Conservation (phyloP, 1,140 invertebrate species). For the Pissodes strobi region DNA sequence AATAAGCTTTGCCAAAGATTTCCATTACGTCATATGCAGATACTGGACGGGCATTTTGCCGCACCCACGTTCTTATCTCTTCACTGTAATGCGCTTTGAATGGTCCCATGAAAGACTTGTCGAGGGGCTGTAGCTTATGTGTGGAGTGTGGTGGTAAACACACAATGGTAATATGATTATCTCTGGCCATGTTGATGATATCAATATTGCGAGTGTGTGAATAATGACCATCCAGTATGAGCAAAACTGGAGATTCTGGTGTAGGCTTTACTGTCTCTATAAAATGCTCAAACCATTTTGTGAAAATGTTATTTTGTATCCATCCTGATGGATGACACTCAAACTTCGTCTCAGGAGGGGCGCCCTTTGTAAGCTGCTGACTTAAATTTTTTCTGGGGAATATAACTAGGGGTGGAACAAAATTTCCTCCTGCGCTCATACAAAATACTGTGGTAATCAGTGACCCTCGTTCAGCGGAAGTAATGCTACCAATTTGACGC, state of each 20-base stretch:
- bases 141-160: constrained; percentile 49
- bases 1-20: too few species aligned
- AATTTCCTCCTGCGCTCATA: constrained; percentile 48
- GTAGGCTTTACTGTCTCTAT: constrained; percentile 19
- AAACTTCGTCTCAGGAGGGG: constrained; percentile 40
- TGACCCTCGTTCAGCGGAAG: constrained; percentile 58
- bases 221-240: constrained; percentile 28
- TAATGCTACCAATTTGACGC: constrained; percentile 48
- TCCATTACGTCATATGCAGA: too few species aligned
- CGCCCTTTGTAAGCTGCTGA: constrained; percentile 10
- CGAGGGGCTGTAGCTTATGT: constrained; percentile 53
- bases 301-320: constrained; percentile 36
- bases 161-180: constrained; percentile 28
- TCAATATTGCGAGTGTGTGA: constrained; percentile 26
- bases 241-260: constrained; percentile 9
- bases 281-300: constrained; percentile 33
- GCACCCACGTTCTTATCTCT: constrained; percentile 7
- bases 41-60: too few species aligned
- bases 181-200: constrained; percentile 25
- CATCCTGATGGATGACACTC: constrained; percentile 32
- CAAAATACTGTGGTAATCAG: constrained; percentile 55
- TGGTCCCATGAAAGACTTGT: constrained; percentile 47
- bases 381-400: constrained; percentile 35
- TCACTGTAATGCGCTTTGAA: constrained; percentile 31
- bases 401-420: constrained; percentile 23